Percentiles rank a stretch among this genome's conserved stretches.
Evolutionary conservation across 2,888 invertebrate genomes (phyloP).

Genomic region (Drosophila mettleri): DNA sequence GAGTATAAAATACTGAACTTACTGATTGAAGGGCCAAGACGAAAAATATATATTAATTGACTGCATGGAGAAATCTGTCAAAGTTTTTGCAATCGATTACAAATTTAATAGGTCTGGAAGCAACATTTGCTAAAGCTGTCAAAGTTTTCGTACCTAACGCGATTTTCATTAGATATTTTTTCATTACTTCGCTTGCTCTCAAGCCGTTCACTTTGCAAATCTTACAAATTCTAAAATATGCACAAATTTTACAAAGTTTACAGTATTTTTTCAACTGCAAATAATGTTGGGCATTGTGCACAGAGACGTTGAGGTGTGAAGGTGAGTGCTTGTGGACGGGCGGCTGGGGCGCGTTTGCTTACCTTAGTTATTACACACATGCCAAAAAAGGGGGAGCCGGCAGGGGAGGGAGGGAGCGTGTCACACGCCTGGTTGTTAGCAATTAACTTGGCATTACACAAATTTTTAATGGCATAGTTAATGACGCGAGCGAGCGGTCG

Average conservation of each 20-base stretch:
- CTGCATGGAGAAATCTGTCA: no score
- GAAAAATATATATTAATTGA: no score
- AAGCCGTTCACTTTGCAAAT: no score
- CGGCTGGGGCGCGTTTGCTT: slow-evolving; percentile 45
- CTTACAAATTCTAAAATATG: no score
- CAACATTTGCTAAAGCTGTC: no score
- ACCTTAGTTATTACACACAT: slow-evolving; percentile 63
- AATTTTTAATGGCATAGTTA: slow-evolving; percentile 73
- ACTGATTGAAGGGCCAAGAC: no score
- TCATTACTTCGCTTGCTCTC: no score
- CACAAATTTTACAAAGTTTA: slow-evolving; percentile 11
- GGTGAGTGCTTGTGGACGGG: slow-evolving; percentile 13
- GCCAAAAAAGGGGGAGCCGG: slow-evolving; percentile 18
- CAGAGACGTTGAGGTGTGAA: slow-evolving; percentile 23
- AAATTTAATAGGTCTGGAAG: no score
- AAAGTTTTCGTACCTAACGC: no score
- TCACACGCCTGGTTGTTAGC: slow-evolving; percentile 64
- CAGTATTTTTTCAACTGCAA: slow-evolving; percentile 40
- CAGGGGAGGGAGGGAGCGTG: background rate
- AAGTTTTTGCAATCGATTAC: no score
- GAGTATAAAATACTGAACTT: no score
- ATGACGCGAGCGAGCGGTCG: slow-evolving; percentile 19
- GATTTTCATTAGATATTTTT: no score
- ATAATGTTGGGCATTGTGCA: slow-evolving; percentile 41
- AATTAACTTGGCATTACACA: slow-evolving; percentile 71